These are phyloP conservation scores for Ceratina australensis DNA, from an alignment of 1,140 invertebrate species.

Conservation along the genomic window DNA sequence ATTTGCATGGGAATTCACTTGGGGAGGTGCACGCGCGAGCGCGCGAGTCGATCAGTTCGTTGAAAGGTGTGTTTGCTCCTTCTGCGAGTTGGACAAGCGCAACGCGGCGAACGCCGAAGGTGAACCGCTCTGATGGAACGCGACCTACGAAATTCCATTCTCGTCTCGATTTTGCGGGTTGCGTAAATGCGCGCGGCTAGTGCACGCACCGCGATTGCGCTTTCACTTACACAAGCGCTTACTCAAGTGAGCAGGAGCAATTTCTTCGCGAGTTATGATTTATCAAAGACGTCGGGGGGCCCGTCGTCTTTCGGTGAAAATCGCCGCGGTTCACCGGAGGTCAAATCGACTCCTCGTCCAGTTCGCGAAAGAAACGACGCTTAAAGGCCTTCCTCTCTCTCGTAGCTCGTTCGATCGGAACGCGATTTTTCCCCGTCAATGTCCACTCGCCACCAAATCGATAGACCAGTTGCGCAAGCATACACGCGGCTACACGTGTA, in stretches of 20 bases:
- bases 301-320: too few relatives aligned
- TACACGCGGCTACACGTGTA: too few relatives aligned
- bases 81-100: too few relatives aligned
- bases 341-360: not conserved
- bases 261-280: constrained; percentile 31
- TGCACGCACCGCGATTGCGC: not conserved
- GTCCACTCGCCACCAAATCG: not conserved
- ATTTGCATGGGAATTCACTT: too few relatives aligned
- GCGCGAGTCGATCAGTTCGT: not conserved
- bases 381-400: not conserved
- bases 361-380: not conserved
- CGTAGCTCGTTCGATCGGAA: constrained; percentile 1
- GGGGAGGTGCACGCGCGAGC: too few relatives aligned
- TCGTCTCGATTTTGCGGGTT: not conserved
- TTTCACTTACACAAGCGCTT: not conserved
- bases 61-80: not conserved
- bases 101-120: constrained; percentile 5
- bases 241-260: not conserved
- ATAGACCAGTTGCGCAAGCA: not conserved
- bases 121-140: constrained; percentile 28
- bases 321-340: not conserved
- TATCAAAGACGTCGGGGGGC: not conserved
- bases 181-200: not conserved
- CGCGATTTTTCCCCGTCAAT: not conserved
- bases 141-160: constrained; percentile 32